Evolutionary conservation across 2,113 vertebrate species (phyloP), one percentile per base, ranked within the genome.

Genomic region (Dendrocopos noguchii): DNA sequence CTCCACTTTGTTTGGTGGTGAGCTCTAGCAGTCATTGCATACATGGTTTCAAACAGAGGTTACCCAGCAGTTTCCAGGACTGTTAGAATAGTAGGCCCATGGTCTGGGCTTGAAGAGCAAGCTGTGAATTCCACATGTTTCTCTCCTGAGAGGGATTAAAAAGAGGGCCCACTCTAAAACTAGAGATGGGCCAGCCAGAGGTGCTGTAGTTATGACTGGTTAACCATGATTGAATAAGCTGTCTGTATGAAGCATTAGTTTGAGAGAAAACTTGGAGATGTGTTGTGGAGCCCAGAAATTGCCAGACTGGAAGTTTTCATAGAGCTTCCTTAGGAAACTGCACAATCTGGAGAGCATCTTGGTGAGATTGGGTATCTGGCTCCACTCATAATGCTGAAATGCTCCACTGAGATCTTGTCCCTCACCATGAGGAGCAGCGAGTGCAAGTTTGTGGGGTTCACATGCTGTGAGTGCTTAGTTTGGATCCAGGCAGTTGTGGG

Each of bases 331-430:
- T 75, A 73, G 59, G 39, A 64, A 84, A 25, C 27, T 70, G 15
- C 57, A 10, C 53, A 61, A 71, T 44, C 14, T 66, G 44, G 71
- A 85, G 57, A 57, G 18, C 7, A 18, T 52, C 27, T 46, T 20
- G 2, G 13, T 33, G 7, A 55, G 81, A 28, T 12, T 4, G 2
- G 0, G 0, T n/a, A 18, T 14, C 39, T 63, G n/a, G 21, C 64
- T 76, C 7, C 22, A 76, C 46, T 29, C 17, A 39, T 65, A 72
- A 34, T 5, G 8, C 55, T 70, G 47, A 56, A 84, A 24, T 50
- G 31, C 42, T 76, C 18, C 59, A 8, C 36, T 59, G 59, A 29
- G 39, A 59, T 25, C 34, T 63, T 60, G 6, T 82, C 31, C 39
- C 55, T 75, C 24, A 57, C 74, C 4, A 0, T 44, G 19, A 44